Evolutionary conservation across 2,797 vertebrate species (phyloP).

Genomic region (Fringilla coelebs): DNA sequence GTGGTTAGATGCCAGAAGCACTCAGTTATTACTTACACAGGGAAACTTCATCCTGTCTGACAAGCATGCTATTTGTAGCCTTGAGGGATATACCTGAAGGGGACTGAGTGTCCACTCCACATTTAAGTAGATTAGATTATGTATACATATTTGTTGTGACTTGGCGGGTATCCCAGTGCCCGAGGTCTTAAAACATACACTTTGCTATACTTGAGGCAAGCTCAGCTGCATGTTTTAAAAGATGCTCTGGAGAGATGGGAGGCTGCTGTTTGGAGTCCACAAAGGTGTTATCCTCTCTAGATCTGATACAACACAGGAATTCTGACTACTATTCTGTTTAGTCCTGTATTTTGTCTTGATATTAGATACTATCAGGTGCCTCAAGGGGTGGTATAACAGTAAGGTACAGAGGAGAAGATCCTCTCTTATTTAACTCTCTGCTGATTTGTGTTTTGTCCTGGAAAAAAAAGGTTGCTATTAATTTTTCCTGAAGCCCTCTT

Average conservation of each 20-base stretch:
- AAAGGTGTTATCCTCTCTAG: not conserved
- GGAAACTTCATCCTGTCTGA: conserved; percentile 45
- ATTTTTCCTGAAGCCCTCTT: not conserved
- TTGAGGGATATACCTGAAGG: conserved; percentile 51
- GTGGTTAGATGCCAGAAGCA: not conserved
- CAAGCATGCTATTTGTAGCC: conserved; percentile 45
- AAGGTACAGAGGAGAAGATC: not conserved
- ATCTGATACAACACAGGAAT: not conserved
- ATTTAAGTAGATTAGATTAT: conserved; percentile 59
- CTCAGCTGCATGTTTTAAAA: not conserved
- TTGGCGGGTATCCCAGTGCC: conserved; percentile 47
- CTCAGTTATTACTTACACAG: conserved; percentile 22
- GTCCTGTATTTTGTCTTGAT: conserved; percentile 28
- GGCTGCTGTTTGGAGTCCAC: not conserved
- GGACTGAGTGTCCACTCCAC: conserved; percentile 50
- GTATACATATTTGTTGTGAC: conserved; percentile 60
- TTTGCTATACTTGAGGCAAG: not conserved
- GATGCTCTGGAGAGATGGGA: conserved; percentile 25
- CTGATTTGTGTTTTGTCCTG: not conserved
- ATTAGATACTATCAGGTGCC: not conserved
- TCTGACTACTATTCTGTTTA: conserved; percentile 23
- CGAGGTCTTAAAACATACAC: not conserved
- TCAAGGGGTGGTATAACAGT: not conserved
- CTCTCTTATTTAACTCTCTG: not conserved
- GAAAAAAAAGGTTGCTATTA: not conserved